These are phyloP conservation scores for Sebastes aleutianus DNA, from an alignment of 2,797 vertebrate genomes.

Conservation along the genomic window DNA sequence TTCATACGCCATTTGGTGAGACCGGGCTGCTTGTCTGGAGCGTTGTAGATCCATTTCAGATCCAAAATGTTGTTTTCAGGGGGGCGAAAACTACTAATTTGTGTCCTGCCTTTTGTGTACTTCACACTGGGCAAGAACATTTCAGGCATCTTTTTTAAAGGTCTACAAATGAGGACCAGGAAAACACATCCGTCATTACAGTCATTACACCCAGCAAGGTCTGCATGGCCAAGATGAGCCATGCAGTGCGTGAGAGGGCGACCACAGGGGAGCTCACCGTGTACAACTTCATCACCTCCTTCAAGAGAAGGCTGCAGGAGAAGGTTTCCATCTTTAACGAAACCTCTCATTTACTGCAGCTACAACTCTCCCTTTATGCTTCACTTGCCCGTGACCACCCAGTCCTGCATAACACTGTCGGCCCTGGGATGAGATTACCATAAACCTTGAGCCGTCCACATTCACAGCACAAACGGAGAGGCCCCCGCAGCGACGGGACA, in stretches of 20 bases:
- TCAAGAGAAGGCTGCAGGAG: background rate
- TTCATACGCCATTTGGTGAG: too few relatives aligned
- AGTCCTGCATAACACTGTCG: constrained; percentile 38
- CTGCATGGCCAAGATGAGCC: constrained; percentile 17
- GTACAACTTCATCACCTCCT: constrained; percentile 31
- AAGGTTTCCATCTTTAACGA: constrained; percentile 14
- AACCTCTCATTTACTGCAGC: constrained; percentile 45
- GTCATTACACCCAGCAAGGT: constrained; percentile 13
- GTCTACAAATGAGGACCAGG: background rate
- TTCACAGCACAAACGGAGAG: constrained; percentile 21
- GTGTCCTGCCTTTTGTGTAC: background rate
- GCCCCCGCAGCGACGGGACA: constrained; percentile 7
- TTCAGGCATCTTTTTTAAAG: constrained; percentile 2
- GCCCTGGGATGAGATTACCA: constrained; percentile 55
- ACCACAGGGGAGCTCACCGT: background rate
- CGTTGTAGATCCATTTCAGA: background rate
- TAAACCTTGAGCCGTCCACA: constrained; percentile 43
- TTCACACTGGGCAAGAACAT: background rate
- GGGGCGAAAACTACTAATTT: background rate
- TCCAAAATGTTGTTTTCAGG: background rate
- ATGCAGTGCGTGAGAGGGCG: background rate
- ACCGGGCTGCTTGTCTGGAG: too few relatives aligned
- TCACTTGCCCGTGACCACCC: constrained; percentile 24
- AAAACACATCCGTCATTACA: constrained; percentile 4
- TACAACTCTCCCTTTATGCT: constrained; percentile 20